Base-by-base conservation (phyloP, 2,888 invertebrate genomes). In the Cantharis nigra region DNA sequence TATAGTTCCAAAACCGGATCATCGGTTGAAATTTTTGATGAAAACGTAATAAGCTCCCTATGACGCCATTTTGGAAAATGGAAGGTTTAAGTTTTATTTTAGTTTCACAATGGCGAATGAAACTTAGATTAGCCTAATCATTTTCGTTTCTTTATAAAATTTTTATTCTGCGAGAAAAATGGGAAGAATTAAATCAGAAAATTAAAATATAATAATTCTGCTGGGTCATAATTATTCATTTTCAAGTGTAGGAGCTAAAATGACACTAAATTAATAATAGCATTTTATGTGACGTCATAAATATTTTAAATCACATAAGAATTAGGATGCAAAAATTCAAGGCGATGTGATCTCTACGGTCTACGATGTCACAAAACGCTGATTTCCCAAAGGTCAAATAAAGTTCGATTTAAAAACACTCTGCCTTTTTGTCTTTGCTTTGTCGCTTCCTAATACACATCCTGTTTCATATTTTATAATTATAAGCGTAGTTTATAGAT, bases 391-490 rank as follows among this genome's bases (percentile, higher is more conserved):
- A 86, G 88, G 88, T 83, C 85, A 85, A 85, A 88, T 88, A 88
- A 88, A 88, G 85, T 87, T 88, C 88, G 88, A 88, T 88, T 88
- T 87, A 87, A 87, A 87, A 87, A 87, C 86, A 85, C 85, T 88
- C 85, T 86, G 85, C 86, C 84, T 81, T 83, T 83, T 84, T 87
- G 87, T 86, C 87, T 84, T 85, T 81, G 80, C 78, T 80, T 70
- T 78, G 76, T 81, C 79, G 79, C 80, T 79, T 81, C 69, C 71
- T 69, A 33, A 28, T 74, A 18, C 18, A 69, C 28, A 69, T 74
- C 33, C 30, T 70, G 23, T 67, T 69, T 70, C 30, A 33, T 62
- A 72, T 73, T 70, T 49, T 77, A 62, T 74, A n/a, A 71, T 67
- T 63, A 26, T 67, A 67, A 67, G 26, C n/a, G 65, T 67, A 23